phyloP scores from a whole-genome alignment of 2,888 invertebrate genomes.

The Cepaea hortensis region DNA sequence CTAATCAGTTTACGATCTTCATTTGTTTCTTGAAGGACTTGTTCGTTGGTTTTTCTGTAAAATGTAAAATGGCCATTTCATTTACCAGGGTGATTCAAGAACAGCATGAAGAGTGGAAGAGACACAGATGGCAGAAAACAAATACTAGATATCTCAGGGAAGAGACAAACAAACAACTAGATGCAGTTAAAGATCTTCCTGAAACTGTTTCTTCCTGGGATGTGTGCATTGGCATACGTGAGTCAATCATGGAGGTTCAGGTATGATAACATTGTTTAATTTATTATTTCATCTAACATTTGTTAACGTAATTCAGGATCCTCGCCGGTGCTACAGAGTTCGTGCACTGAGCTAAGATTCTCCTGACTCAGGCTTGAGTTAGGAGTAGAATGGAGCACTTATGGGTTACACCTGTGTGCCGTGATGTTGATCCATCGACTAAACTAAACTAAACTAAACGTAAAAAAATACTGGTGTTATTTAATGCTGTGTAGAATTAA shows the following conservation, averaged over 20 bases:
- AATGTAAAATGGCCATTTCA: not conserved
- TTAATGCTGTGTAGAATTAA: too few species aligned
- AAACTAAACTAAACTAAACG: too few species aligned
- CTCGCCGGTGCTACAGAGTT: too few species aligned
- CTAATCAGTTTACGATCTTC: too few species aligned
- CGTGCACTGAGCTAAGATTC: too few species aligned
- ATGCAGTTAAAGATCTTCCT: slow-evolving; percentile 70
- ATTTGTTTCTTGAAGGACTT: too few species aligned
- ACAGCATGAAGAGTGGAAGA: slow-evolving; percentile 75
- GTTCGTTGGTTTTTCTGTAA: not conserved
- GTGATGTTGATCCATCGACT: too few species aligned
- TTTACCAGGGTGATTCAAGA: slow-evolving; percentile 67
- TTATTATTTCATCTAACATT: not conserved
- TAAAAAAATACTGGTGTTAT: too few species aligned
- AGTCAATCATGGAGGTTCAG: slow-evolving; percentile 73
- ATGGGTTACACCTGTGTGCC: too few species aligned
- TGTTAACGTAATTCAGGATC: too few species aligned
- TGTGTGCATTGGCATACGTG: slow-evolving; percentile 73
- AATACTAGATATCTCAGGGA: slow-evolving; percentile 73
- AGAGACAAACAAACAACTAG: slow-evolving; percentile 73
- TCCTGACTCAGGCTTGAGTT: too few species aligned
- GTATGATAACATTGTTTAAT: slow-evolving; percentile 51
- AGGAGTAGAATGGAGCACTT: too few species aligned
- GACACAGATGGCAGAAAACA: slow-evolving; percentile 76
- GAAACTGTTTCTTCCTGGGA: slow-evolving; percentile 75